Evolutionary conservation across 2,888 invertebrate species (phyloP).

Genomic region (Galerucella nymphaeae): DNA sequence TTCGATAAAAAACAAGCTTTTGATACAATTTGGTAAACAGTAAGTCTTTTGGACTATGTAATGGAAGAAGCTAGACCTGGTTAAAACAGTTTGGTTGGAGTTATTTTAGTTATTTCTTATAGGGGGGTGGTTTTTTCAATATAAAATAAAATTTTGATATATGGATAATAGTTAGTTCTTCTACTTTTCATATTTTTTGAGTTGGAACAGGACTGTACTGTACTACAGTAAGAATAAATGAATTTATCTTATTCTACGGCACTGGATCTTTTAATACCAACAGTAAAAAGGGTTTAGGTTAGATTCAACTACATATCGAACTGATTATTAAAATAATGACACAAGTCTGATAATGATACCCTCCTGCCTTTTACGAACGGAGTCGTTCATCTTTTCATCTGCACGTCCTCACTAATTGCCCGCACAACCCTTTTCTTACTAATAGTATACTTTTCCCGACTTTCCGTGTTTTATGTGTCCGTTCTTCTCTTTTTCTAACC

Average conservation of each 20-base stretch:
- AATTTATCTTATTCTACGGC: background rate
- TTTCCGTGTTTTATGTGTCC: constrained; percentile 39
- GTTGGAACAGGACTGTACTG: too few relatives aligned
- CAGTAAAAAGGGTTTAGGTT: constrained; percentile 6
- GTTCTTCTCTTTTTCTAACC: constrained; percentile 37
- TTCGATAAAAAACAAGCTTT: too few relatives aligned
- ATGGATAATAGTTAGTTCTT: too few relatives aligned
- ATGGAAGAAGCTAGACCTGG: too few relatives aligned
- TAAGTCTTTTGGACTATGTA: too few relatives aligned
- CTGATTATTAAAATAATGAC: constrained; percentile 60
- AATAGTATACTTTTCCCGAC: constrained; percentile 47
- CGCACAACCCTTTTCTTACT: constrained; percentile 53
- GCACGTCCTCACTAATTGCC: constrained; percentile 55
- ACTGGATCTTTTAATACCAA: background rate
- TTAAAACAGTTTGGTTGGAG: too few relatives aligned
- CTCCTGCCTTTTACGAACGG: constrained; percentile 44
- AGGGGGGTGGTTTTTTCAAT: too few relatives aligned
- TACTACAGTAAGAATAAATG: too few relatives aligned
- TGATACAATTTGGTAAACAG: too few relatives aligned
- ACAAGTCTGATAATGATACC: constrained; percentile 58
- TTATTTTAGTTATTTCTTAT: too few relatives aligned
- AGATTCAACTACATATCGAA: constrained; percentile 45
- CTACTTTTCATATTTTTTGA: too few relatives aligned
- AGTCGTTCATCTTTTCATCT: constrained; percentile 57
- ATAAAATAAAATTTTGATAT: too few relatives aligned